Percentiles rank a stretch among this genome's conserved stretches.
phyloP scores from a whole-genome alignment of 2,797 vertebrate species.

The Odontamblyopus lacepedii region DNA sequence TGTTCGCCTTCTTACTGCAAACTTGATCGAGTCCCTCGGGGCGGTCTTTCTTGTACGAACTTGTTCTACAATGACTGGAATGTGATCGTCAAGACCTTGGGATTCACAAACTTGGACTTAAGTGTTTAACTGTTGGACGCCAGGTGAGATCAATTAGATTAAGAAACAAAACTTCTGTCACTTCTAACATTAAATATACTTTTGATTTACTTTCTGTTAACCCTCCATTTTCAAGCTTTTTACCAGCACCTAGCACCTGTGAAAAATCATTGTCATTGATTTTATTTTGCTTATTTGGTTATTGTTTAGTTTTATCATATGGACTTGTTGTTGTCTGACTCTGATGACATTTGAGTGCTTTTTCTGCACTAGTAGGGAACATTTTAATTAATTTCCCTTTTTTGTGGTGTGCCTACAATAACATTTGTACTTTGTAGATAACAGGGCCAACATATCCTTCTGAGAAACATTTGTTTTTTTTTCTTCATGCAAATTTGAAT shows the following conservation, averaged over 20 bases:
- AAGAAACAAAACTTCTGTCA: neutral
- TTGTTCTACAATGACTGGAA: conserved; percentile 73
- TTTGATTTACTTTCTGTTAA: conserved; percentile 49
- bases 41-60: conserved; percentile 66
- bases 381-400: too few relatives aligned
- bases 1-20: conserved; percentile 41
- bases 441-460: too few relatives aligned
- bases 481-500: too few relatives aligned
- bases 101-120: conserved; percentile 17
- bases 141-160: neutral
- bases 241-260: neutral
- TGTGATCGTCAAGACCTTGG: conserved; percentile 52
- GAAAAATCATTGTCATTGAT: neutral
- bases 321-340: too few relatives aligned
- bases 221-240: neutral
- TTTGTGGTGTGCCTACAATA: too few relatives aligned
- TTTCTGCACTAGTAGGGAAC: too few relatives aligned
- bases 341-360: too few relatives aligned
- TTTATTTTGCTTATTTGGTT: too few relatives aligned
- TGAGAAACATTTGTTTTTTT: too few relatives aligned
- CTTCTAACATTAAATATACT: neutral
- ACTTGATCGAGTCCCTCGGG: conserved; percentile 55
- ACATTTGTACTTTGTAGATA: too few relatives aligned
- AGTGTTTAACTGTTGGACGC: conserved; percentile 3
- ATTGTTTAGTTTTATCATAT: too few relatives aligned